Conservation (phyloP, 2,797 vertebrate genomes). For the Galaxias olidus region DNA sequence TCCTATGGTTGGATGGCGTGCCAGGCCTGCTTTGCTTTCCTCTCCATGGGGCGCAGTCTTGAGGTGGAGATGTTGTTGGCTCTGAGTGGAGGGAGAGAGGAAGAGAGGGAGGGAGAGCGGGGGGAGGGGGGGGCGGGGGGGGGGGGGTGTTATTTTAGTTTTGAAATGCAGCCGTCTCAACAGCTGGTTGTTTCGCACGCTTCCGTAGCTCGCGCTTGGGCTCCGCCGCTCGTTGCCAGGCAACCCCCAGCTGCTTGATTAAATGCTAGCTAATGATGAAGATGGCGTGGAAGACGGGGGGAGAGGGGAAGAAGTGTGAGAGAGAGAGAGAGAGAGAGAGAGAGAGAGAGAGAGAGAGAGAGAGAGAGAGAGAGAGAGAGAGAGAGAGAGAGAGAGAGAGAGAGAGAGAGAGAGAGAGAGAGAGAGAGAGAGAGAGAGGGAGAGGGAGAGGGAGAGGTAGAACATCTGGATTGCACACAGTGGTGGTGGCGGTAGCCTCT, state of each 20-base stretch:
- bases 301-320: background rate
- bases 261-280: conserved; percentile 30
- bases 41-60: too few relatives aligned
- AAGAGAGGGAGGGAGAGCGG: conserved; percentile 9
- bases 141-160: background rate
- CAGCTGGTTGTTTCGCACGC: background rate
- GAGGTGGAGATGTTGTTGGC: too few relatives aligned
- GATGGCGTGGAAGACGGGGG: conserved; percentile 18
- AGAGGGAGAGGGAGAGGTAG: too few relatives aligned
- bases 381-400: background rate
- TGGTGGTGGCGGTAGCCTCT: conserved; percentile 15
- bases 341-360: background rate
- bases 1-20: too few relatives aligned
- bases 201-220: background rate
- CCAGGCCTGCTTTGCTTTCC: too few relatives aligned
- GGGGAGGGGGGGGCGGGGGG: conserved; percentile 1
- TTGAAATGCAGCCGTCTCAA: background rate
- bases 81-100: background rate
- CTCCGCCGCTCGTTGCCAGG: conserved; percentile 8
- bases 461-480: conserved; percentile 17
- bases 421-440: background rate
- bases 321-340: background rate
- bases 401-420: background rate
- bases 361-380: background rate
- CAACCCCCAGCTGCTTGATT: conserved; percentile 30